Percentiles rank a stretch among this genome's conserved stretches.
Evolutionary conservation across 2,797 vertebrate genomes (phyloP).

Genomic region (Ibycter americanus): DNA sequence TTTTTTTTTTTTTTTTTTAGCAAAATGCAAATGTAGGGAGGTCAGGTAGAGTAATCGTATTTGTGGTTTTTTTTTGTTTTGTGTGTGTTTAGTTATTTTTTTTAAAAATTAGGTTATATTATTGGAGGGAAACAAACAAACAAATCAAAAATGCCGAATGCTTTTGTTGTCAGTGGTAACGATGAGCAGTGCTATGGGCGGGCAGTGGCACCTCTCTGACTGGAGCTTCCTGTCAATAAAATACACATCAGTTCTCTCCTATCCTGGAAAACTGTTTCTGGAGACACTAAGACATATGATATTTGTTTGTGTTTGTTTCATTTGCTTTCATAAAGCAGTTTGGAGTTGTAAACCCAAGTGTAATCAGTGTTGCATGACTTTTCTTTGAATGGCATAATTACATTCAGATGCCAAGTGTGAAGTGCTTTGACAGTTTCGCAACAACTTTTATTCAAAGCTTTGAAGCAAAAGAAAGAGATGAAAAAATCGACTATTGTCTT

Average conservation of each 20-base stretch:
- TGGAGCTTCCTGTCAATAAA: slow-evolving; percentile 9
- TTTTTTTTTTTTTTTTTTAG: neutral
- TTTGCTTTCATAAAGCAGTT: slow-evolving; percentile 54
- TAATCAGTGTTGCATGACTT: slow-evolving; percentile 55
- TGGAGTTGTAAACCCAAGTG: slow-evolving; percentile 43
- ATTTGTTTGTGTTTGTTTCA: slow-evolving; percentile 65
- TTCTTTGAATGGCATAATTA: slow-evolving; percentile 58
- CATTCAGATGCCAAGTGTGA: slow-evolving; percentile 62
- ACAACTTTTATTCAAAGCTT: slow-evolving; percentile 26
- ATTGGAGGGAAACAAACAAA: neutral
- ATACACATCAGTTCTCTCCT: slow-evolving; percentile 2
- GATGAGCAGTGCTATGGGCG: neutral
- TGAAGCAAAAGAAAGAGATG: slow-evolving; percentile 18
- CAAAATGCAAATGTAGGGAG: neutral
- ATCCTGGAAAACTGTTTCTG: slow-evolving; percentile 21
- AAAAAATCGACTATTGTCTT: slow-evolving; percentile 25
- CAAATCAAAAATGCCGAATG: accelerated
- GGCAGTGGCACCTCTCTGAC: neutral
- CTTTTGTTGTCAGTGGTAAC: neutral
- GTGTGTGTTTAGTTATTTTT: neutral
- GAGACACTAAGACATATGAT: neutral
- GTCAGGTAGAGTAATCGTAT: neutral
- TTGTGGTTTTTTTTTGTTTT: neutral
- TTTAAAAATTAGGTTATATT: neutral
- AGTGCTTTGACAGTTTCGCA: slow-evolving; percentile 2